Conservation (phyloP, 1,140 invertebrate species). For the Hesperophylax magnus region DNA sequence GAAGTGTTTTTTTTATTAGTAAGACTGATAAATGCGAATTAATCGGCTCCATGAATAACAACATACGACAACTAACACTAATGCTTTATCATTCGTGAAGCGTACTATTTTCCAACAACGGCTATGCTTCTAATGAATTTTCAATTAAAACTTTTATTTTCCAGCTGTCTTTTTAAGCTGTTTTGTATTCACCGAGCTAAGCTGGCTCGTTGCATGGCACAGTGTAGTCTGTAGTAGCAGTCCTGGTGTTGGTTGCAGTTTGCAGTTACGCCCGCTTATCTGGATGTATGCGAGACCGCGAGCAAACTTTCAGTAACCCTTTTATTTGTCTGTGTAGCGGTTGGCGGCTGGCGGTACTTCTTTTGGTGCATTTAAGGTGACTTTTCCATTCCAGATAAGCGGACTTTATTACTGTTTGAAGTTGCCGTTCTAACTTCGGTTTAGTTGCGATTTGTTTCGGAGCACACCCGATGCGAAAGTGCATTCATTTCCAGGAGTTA, state of each 20-base stretch:
- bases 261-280: not conserved
- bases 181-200: conserved; percentile 11
- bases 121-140: not conserved
- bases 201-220: no score
- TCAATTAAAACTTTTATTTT: conserved; percentile 29
- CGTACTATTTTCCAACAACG: not conserved
- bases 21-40: no score
- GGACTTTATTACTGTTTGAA: conserved; percentile 55
- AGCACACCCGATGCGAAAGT: conserved; percentile 21
- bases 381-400: conserved; percentile 52
- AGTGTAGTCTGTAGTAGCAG: no score
- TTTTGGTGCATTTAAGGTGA: conserved; percentile 42
- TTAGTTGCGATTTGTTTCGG: conserved; percentile 50
- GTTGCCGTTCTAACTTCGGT: conserved; percentile 45
- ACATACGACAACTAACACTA: no score
- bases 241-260: no score
- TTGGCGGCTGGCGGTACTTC: not conserved
- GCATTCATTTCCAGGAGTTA: conserved; percentile 1
- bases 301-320: conserved; percentile 45
- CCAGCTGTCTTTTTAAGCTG: conserved; percentile 17
- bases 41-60: no score
- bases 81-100: no score
- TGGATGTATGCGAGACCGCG: conserved; percentile 34
- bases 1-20: no score
- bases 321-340: conserved; percentile 24